Percentiles rank a stretch among this genome's conserved stretches.
Evolutionary conservation across 1,140 invertebrate genomes (phyloP).

Genomic region (Delia radicum): DNA sequence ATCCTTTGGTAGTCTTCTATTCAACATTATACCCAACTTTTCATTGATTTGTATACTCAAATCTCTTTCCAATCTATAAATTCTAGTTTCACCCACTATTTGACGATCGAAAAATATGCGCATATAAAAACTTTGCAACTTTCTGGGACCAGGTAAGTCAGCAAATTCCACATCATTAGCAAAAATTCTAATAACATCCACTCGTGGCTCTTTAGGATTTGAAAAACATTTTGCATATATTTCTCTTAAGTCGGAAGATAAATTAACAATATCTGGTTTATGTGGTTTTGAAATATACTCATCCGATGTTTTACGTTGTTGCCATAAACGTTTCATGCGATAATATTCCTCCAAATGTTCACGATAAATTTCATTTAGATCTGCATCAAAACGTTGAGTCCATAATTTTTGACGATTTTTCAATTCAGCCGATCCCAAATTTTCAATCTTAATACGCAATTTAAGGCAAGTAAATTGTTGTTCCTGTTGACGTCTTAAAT

Average conservation of each 20-base stretch:
- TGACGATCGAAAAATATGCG: slow-evolving; percentile 44
- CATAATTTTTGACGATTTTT: slow-evolving; percentile 37
- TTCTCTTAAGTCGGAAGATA: slow-evolving; percentile 43
- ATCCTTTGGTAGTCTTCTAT: slow-evolving; percentile 41
- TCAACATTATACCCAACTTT: slow-evolving; percentile 42
- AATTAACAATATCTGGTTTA: slow-evolving; percentile 47
- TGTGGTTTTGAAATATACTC: slow-evolving; percentile 28
- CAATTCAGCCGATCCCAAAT: slow-evolving; percentile 23
- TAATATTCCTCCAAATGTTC: slow-evolving; percentile 49
- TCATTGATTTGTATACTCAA: slow-evolving; percentile 45
- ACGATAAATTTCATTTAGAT: slow-evolving; percentile 52
- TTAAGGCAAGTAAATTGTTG: slow-evolving; percentile 53
- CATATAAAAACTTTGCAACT: slow-evolving; percentile 43
- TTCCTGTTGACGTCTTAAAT: slow-evolving; percentile 42
- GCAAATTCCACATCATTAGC: slow-evolving; percentile 33
- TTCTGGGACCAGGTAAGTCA: not conserved
- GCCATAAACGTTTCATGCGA: slow-evolving; percentile 41
- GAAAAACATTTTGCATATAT: slow-evolving; percentile 55
- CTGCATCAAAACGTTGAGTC: slow-evolving; percentile 44
- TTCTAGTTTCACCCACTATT: slow-evolving; percentile 42
- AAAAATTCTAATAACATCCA: slow-evolving; percentile 54
- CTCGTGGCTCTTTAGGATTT: slow-evolving; percentile 58
- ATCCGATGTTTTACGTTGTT: slow-evolving; percentile 16
- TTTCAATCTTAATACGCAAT: slow-evolving; percentile 48
- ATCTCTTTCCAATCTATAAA: slow-evolving; percentile 51